Evolutionary conservation across 2,888 invertebrate genomes (phyloP).

Genomic region (Helobdella robusta): DNA sequence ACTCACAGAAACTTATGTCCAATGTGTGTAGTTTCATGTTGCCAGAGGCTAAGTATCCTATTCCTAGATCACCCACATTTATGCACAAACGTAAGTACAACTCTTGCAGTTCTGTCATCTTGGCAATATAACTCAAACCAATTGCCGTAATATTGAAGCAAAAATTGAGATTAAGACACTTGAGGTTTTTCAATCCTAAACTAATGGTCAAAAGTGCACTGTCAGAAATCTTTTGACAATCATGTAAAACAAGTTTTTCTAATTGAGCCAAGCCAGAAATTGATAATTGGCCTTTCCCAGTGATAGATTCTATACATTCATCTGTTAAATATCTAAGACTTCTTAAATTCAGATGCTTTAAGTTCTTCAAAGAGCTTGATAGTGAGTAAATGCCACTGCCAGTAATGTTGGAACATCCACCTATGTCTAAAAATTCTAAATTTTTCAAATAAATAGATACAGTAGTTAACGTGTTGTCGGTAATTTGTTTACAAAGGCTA

Average conservation of each 20-base stretch:
- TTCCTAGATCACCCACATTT: constrained; percentile 81
- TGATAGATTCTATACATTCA: constrained; percentile 75
- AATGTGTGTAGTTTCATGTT: constrained; percentile 67
- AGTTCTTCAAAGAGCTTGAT: constrained; percentile 74
- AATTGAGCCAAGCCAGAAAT: constrained; percentile 57
- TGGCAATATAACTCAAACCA: constrained; percentile 75
- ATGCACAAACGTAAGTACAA: constrained; percentile 83
- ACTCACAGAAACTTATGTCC: constrained; percentile 90
- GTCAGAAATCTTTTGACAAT: constrained; percentile 86
- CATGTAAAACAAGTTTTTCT: constrained; percentile 78
- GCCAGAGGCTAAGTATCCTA: constrained; percentile 81
- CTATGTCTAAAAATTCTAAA: constrained; percentile 75
- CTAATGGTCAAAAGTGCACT: constrained; percentile 77
- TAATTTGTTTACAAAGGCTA: constrained; percentile 85
- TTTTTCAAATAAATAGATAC: constrained; percentile 74
- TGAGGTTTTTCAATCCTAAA: constrained; percentile 66
- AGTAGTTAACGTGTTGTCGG: constrained; percentile 74
- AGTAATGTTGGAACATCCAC: constrained; percentile 82
- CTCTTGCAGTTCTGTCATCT: constrained; percentile 71
- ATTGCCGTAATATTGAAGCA: constrained; percentile 88
- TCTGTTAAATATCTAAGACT: constrained; percentile 89
- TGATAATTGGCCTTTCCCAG: constrained; percentile 52
- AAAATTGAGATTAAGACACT: constrained; percentile 81
- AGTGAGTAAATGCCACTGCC: constrained; percentile 76
- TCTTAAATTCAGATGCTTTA: constrained; percentile 73